Percentiles rank a stretch among this genome's conserved stretches.
Evolutionary conservation across 2,797 vertebrate genomes (phyloP).

Genomic region (Myotis vivesi): DNA sequence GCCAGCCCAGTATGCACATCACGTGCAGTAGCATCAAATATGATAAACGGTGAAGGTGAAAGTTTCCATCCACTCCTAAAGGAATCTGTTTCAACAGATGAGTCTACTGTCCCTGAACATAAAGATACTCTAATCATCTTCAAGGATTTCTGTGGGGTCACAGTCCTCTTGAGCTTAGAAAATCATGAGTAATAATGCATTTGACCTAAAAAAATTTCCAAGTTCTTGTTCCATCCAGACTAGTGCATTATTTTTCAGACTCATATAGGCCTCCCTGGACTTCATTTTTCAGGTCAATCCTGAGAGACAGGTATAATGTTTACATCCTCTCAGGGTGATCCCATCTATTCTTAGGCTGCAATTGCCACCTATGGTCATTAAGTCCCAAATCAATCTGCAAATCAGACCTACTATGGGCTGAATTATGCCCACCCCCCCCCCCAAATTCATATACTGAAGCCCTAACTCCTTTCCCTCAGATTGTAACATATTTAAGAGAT

Average conservation of each 20-base stretch:
- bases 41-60: background rate
- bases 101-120: background rate
- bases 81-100: background rate
- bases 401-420: background rate
- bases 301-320: background rate
- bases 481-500: background rate
- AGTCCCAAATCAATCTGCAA: background rate
- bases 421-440: background rate
- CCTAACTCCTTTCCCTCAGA: background rate
- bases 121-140: constrained; percentile 35
- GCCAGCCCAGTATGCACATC: background rate
- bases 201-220: constrained; percentile 48
- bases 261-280: background rate
- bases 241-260: constrained; percentile 50
- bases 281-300: constrained; percentile 17
- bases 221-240: constrained; percentile 41
- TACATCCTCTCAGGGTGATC: background rate
- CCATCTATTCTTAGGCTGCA: background rate
- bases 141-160: background rate
- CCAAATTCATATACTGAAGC: background rate
- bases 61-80: background rate
- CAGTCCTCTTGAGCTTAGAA: background rate
- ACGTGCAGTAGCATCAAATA: background rate
- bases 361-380: background rate
- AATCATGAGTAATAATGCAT: constrained; percentile 42